Conservation (phyloP, 2,113 vertebrate genomes). For the Hoplias malabaricus region DNA sequence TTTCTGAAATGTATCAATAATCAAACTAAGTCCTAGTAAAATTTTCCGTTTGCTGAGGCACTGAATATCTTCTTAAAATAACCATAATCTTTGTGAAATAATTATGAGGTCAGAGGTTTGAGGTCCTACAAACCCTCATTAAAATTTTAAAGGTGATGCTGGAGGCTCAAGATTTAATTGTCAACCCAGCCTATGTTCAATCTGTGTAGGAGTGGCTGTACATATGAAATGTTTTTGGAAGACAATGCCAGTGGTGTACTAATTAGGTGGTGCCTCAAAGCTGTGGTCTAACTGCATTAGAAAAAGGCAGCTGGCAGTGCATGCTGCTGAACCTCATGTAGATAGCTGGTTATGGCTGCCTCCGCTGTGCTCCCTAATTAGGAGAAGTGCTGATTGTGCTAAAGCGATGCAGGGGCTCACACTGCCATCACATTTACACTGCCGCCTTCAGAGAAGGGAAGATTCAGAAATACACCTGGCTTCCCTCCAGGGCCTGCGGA, state of each 20-base stretch:
- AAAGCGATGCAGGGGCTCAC: background rate
- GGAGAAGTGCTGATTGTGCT: constrained; percentile 31
- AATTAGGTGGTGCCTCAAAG: background rate
- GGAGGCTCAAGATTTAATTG: background rate
- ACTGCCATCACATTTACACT: background rate
- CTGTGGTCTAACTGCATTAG: background rate
- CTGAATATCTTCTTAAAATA: background rate
- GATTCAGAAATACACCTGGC: constrained; percentile 24
- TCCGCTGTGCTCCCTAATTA: constrained; percentile 14
- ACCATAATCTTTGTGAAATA: background rate
- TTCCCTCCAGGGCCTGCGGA: background rate
- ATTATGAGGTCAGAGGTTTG: background rate
- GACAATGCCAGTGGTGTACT: background rate
- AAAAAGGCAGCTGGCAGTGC: background rate
- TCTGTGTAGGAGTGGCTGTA: background rate
- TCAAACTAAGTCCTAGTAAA: background rate
- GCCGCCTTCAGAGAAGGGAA: background rate
- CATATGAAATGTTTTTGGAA: background rate
- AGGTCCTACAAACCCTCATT: background rate
- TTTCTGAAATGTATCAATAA: too few species aligned
- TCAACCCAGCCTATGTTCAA: background rate
- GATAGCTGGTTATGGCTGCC: background rate
- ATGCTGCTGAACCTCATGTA: background rate
- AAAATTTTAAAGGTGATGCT: background rate
- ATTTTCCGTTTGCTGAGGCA: background rate